phyloP scores from a whole-genome alignment of 2,888 invertebrate species.

The Hartigia nigra region DNA sequence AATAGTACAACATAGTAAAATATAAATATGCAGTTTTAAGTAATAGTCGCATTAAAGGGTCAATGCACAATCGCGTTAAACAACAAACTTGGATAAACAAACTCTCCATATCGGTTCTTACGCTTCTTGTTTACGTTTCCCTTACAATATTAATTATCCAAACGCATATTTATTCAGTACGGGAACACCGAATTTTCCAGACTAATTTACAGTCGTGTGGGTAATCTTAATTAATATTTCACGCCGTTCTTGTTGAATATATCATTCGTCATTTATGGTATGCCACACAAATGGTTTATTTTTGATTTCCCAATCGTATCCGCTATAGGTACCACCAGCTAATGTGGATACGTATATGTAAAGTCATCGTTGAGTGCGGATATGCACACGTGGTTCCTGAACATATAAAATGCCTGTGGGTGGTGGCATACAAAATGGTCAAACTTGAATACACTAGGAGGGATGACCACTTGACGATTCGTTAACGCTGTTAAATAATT shows the following conservation, averaged over 20 bases:
- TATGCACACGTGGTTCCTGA: background rate
- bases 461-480: slow-evolving; percentile 5
- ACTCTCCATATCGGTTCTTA: background rate
- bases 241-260: background rate
- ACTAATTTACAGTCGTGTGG: background rate
- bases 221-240: background rate
- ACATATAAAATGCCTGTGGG: background rate
- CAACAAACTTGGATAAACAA: background rate
- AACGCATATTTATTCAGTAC: background rate
- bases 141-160: background rate
- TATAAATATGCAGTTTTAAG: background rate
- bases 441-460: background rate
- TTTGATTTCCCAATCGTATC: background rate
- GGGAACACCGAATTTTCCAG: background rate
- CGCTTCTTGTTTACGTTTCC: background rate
- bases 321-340: background rate
- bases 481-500: background rate
- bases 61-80: background rate
- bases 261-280: background rate
- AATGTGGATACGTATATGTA: background rate
- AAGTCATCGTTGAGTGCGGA: background rate
- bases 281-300: background rate
- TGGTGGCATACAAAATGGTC: no score
- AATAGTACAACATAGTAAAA: background rate
- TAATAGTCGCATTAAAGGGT: background rate